Evolutionary conservation across 2,113 vertebrate genomes (phyloP).

Genomic region (Odocoileus virginianus): DNA sequence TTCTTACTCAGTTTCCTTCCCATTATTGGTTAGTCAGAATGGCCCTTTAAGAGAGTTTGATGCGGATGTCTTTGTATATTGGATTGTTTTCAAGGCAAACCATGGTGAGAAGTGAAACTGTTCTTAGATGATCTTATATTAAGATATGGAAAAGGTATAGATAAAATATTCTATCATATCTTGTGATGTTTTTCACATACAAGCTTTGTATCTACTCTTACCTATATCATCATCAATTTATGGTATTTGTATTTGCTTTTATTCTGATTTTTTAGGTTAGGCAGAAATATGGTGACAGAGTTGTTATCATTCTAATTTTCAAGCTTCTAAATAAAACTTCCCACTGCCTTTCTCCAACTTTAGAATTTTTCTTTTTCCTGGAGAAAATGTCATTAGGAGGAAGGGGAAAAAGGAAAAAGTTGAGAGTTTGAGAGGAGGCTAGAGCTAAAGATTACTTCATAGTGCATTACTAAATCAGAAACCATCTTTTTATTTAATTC

Average conservation of each 20-base stretch:
- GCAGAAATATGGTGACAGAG: not conserved
- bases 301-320: not conserved
- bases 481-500: not conserved
- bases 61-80: not conserved
- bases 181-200: not conserved
- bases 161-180: not conserved
- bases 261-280: not conserved
- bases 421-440: not conserved
- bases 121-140: not conserved
- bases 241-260: not conserved
- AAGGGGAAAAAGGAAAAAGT: not conserved
- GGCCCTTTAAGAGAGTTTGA: not conserved
- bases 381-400: not conserved
- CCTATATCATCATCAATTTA: not conserved
- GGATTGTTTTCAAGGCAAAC: not conserved
- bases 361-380: constrained; percentile 4
- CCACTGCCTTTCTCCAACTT: not conserved
- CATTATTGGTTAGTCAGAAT: not conserved
- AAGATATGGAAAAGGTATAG: not conserved
- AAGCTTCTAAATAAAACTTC: constrained; percentile 3
- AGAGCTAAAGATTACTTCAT: not conserved
- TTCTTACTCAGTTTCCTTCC: not conserved
- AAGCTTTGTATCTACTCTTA: not conserved
- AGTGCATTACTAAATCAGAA: not conserved
- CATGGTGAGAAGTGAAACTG: not conserved